Base-by-base conservation (phyloP, 2,113 vertebrate genomes). In the Amphiprion ocellaris region DNA sequence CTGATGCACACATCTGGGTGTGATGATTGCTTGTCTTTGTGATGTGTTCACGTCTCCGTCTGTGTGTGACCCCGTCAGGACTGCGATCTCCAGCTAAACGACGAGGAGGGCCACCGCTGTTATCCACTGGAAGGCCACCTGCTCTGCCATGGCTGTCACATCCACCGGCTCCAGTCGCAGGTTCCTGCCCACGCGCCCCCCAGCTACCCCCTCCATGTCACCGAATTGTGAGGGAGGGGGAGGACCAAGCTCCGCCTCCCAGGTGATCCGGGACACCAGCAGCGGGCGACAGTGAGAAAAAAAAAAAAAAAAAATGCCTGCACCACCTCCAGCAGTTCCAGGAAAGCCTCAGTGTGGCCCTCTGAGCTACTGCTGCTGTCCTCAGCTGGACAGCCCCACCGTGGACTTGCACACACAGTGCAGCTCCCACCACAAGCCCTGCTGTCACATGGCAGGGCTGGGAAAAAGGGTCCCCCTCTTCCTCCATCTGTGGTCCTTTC, bases 51-150 rank as follows among this genome's bases (percentile, higher is more conserved):
- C 77, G 64, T 68, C 54, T 47, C 15, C 63, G 0, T 81, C 30
- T 85, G 50, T 16, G 0, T 77, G 7, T 50, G 23, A 1, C 41
- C 53, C 64, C 86, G 66, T 68, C 37, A 99, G 98, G 98, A 99
- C 74, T 99, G 98, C 23, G 94, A 95, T 66, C 95, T 99, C 68
- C 97, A 98, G 95, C 94, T 99, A 82, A 99, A 98, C 0, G 98
- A 98, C 14, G 97, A 99, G 67, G 97, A 99, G 46, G 97, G 97
- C 52, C 97, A 96, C 72, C 98, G 97, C 3, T 99, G 98, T 95
- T 99, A 98, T 76, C 98, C 98, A 0, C 91, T 99, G 53, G 97
- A 98, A 37, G 96, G 96, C 11, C 97, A 97, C 90, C 93, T 99
- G 87, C 96, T 99, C 52, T 99, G 98, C 88, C 98, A 99, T 19